These are phyloP conservation scores for Eurois occulta DNA, from an alignment of 2,888 invertebrate species.

Conservation along the genomic window DNA sequence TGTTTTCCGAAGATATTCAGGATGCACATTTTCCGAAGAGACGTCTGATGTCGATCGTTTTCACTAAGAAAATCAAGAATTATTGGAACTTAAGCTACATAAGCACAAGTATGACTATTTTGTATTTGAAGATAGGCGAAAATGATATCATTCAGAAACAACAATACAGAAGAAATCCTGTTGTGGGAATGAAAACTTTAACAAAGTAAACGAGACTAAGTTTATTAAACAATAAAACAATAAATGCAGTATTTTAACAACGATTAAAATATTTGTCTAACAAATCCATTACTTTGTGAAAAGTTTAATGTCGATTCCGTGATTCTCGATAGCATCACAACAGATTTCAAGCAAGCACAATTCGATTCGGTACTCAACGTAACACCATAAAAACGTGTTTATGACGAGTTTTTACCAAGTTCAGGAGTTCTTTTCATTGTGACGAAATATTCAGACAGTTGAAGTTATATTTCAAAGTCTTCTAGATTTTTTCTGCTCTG, in stretches of 20 bases:
- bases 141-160: constrained; percentile 4
- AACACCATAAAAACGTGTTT: constrained; percentile 50
- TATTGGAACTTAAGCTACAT: neutral
- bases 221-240: constrained; percentile 18
- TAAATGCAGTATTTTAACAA: constrained; percentile 6
- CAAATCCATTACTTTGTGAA: constrained; percentile 42
- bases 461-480: constrained; percentile 9
- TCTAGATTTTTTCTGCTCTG: neutral
- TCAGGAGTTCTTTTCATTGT: constrained; percentile 33
- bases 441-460: constrained; percentile 10
- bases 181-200: constrained; percentile 18
- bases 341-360: constrained; percentile 55
- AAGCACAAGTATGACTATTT: neutral
- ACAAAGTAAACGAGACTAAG: constrained; percentile 22
- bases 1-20: constrained; percentile 11
- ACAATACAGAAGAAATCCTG: constrained; percentile 22
- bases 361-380: constrained; percentile 56
- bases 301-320: constrained; percentile 49
- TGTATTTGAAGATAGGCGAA: constrained; percentile 2
- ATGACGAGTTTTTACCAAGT: constrained; percentile 50
- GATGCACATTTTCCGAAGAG: neutral
- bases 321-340: constrained; percentile 51
- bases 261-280: constrained; percentile 37
- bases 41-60: neutral
- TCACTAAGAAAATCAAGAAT: neutral